These are phyloP conservation scores for Acheta domesticus DNA, from an alignment of 2,888 invertebrate species.

Conservation along the genomic window DNA sequence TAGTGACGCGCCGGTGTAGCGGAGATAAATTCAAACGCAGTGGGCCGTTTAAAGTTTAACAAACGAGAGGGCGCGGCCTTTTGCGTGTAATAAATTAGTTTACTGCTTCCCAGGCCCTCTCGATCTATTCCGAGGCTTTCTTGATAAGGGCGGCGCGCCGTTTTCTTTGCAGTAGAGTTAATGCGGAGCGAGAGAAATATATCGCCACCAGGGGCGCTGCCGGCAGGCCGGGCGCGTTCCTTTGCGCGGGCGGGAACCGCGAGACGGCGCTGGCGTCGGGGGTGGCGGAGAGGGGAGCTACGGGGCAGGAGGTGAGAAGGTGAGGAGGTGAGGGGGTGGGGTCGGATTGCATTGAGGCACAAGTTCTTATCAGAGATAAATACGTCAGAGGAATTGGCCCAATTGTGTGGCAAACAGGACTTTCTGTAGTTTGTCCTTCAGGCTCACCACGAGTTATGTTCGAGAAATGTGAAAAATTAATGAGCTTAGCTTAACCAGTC, in stretches of 20 bases:
- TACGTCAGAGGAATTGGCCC: too few species aligned
- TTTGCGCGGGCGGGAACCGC: not conserved
- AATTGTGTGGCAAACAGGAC: too few species aligned
- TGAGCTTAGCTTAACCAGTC: too few species aligned
- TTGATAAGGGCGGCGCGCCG: constrained; percentile 18
- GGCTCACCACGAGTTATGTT: too few species aligned
- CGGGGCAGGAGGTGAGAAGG: too few species aligned
- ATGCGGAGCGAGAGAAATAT: not conserved
- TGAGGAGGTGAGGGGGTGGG: too few species aligned
- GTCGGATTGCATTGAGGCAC: too few species aligned
- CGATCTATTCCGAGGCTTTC: constrained; percentile 4
- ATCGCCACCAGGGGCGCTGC: constrained; percentile 8
- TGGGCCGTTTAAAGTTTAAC: constrained; percentile 18
- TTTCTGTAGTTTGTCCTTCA: too few species aligned
- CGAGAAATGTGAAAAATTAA: too few species aligned
- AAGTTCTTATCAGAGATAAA: too few species aligned
- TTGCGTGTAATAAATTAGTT: constrained; percentile 18
- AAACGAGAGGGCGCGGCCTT: constrained; percentile 18
- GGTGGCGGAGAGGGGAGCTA: too few species aligned
- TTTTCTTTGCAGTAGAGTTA: constrained; percentile 10
- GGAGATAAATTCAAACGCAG: not conserved
- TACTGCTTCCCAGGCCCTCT: constrained; percentile 18
- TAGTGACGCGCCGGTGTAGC: constrained; percentile 10
- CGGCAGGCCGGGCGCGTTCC: not conserved
- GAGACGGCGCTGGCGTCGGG: too few species aligned